A percentile compares a stretch with the other conserved stretches of the same genome.
Conservation (phyloP, 1,140 invertebrate species). For the Antheraea mylitta region DNA sequence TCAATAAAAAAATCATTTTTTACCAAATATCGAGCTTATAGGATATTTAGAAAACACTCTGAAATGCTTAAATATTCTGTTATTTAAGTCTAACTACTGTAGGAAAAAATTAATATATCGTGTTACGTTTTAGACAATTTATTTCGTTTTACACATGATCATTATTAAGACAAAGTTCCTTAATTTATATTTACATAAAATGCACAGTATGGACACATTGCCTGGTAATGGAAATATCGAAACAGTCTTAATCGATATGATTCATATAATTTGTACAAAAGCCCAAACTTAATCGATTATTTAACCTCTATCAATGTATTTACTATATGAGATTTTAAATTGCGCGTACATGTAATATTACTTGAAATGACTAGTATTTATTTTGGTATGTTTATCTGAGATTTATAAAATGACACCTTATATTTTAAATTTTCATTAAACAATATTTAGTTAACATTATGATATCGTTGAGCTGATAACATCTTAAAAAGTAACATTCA, state of each 20-base stretch:
- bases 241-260: constrained; percentile 47
- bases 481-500: constrained; percentile 65
- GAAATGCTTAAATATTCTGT: too few species aligned
- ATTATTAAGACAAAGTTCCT: constrained; percentile 67
- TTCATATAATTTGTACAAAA: constrained; percentile 49
- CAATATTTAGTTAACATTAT: constrained; percentile 54
- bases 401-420: constrained; percentile 47
- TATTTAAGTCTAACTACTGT: too few species aligned
- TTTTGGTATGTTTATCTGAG: constrained; percentile 30
- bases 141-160: constrained; percentile 75
- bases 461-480: constrained; percentile 71
- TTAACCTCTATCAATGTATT: constrained; percentile 8
- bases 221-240: constrained; percentile 29
- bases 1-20: too few species aligned
- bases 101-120: constrained; percentile 12
- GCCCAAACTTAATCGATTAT: constrained; percentile 33
- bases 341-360: constrained; percentile 11
- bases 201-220: constrained; percentile 61
- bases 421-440: constrained; percentile 50
- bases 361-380: constrained; percentile 46
- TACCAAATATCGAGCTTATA: too few species aligned
- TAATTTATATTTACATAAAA: constrained; percentile 73
- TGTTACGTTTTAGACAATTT: constrained; percentile 70
- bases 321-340: constrained; percentile 16
- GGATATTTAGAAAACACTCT: too few species aligned